Conservation (phyloP, 37 sponge, comb jelly and placozoan species). For the Lycopodina hypogea region DNA sequence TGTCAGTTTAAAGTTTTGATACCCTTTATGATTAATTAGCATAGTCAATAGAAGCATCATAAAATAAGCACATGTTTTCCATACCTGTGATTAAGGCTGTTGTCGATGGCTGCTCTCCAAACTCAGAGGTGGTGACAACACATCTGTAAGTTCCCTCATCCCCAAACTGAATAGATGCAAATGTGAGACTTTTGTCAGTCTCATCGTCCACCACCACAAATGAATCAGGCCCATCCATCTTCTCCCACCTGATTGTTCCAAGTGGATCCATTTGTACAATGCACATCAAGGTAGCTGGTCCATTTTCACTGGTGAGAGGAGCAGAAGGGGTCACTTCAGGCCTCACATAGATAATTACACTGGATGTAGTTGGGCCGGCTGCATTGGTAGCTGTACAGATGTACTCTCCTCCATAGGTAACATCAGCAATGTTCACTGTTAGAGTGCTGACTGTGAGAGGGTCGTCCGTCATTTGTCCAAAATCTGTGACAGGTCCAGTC, state of each 20-base stretch:
- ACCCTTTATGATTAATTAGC: too few species aligned
- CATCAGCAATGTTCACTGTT: background rate
- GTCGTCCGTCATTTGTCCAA: background rate
- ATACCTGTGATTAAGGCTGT: slow-evolving; percentile 5
- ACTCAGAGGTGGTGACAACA: slow-evolving; percentile 11
- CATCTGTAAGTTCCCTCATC: slow-evolving; percentile 50
- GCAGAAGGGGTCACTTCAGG: slow-evolving; percentile 28
- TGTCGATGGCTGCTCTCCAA: background rate
- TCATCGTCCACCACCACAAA: background rate
- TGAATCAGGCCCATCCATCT: background rate
- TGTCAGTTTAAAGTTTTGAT: too few species aligned
- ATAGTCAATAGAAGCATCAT: too few species aligned
- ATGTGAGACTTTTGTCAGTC: background rate
- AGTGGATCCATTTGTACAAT: slow-evolving; percentile 29
- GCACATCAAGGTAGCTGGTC: slow-evolving; percentile 30
- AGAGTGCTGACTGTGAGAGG: background rate
- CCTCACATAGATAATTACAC: slow-evolving; percentile 7
- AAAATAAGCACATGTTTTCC: too few species aligned
- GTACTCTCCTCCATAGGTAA: slow-evolving; percentile 37
- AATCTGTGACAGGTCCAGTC: slow-evolving; percentile 22
- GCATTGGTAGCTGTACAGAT: slow-evolving; percentile 55
- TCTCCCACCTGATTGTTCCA: slow-evolving; percentile 33
- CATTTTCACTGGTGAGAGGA: background rate
- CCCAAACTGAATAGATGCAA: slow-evolving; percentile 6
- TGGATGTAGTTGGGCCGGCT: slow-evolving; percentile 43